Evolutionary conservation across 2,888 invertebrate genomes (phyloP), one percentile per base, ranked within the genome.

Genomic region (Trichopoda pennipes): DNA sequence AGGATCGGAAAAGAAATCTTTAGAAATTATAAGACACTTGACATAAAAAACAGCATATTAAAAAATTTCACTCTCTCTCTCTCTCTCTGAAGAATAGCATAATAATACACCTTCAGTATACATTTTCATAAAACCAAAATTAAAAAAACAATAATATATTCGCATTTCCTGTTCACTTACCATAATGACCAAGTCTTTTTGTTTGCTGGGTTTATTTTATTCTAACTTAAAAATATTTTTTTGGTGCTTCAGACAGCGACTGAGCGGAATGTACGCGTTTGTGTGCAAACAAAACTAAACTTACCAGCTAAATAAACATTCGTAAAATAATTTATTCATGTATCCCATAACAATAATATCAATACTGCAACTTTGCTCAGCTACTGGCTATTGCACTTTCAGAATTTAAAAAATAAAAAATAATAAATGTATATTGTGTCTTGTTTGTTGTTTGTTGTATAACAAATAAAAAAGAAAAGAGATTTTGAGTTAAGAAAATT

Each of bases 401-500:
- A 68, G 69, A 64, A 77, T 21, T 16, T 28, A 47, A 21, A 44
- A 47, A 58, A 38, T 42, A 75, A 60, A 64, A 44, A 44, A 42
- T 19, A 32, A 21, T 51, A 19, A 19, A n/a, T 21, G 32, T 72
- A 35, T 8, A 14, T 38, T 58, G 32, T 61, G 72, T 72, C 21
- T 49, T 55, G 23, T 28, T 38, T 10, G n/a, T 49, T 55, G 23
- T 28, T 38, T 10, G n/a, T 35, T 8, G 38, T 51, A 9, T 21
- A 14, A 19, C 38, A 51, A 61, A 70, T n/a, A 35, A 49, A 6
- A 28, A 2, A 28, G 8, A 28, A 6, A 1, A 58, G 51, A 75
- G 53, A 80, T 68, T 64, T 80, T 28, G n/a, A 61, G 63, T 72
- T 55, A 38, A 55, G 47, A 66, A 79, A 75, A 79, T 76, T 79